These are phyloP conservation scores for Ormia ochracea DNA, from an alignment of 2,888 invertebrate genomes.

Conservation along the genomic window DNA sequence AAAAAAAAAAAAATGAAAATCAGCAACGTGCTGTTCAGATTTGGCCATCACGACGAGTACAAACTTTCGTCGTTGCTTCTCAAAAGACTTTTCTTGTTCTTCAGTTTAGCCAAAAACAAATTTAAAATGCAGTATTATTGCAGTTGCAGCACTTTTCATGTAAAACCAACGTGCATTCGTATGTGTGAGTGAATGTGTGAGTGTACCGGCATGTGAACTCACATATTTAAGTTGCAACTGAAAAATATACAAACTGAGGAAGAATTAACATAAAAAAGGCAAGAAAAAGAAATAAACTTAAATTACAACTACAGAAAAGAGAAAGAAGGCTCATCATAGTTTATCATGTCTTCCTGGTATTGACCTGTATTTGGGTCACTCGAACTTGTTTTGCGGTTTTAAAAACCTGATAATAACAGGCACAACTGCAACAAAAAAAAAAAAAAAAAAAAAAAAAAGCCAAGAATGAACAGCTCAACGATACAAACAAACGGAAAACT, in stretches of 20 bases:
- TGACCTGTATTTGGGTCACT: conserved; percentile 74
- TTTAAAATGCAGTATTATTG: too few species aligned
- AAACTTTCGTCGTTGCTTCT: too few species aligned
- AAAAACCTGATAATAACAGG: conserved; percentile 47
- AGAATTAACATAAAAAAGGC: not conserved
- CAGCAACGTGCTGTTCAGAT: too few species aligned
- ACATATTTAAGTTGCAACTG: conserved; percentile 16
- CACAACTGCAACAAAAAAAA: conserved; percentile 20
- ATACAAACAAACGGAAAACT: conserved; percentile 12
- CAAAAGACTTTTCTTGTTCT: too few species aligned
- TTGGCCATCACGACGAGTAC: too few species aligned
- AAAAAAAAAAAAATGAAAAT: too few species aligned
- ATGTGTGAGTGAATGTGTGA: too few species aligned
- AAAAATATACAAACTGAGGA: not conserved
- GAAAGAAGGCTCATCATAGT: conserved; percentile 60
- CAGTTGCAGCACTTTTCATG: too few species aligned
- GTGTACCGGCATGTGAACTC: too few species aligned
- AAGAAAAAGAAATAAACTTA: not conserved
- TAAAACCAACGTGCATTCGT: too few species aligned
- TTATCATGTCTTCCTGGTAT: conserved; percentile 69
- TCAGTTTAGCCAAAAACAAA: too few species aligned
- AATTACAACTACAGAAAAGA: conserved; percentile 27
- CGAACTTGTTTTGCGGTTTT: conserved; percentile 64
- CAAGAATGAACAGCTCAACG: conserved; percentile 33
- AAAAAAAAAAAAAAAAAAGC: not conserved